phyloP scores from a whole-genome alignment of 1,140 invertebrate species.

The Tetramorium parvispinum region DNA sequence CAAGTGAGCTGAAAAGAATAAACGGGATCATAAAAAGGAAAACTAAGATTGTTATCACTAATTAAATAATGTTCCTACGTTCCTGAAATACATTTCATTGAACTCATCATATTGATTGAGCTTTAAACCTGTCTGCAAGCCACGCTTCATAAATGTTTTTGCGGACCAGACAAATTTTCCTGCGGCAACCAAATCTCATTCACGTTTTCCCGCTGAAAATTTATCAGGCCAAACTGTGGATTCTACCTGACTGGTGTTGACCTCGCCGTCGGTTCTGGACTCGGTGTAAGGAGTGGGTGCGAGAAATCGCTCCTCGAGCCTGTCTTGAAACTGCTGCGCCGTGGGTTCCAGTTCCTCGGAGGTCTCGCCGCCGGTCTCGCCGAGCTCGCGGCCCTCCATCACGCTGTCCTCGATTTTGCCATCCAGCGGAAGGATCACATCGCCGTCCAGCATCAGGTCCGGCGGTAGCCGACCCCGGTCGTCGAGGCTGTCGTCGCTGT shows the following conservation, averaged over 20 bases:
- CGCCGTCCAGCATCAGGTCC: conserved; percentile 81
- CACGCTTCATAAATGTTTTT: neutral
- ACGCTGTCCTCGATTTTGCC: conserved; percentile 83
- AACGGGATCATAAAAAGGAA: neutral
- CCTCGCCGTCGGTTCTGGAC: conserved; percentile 88
- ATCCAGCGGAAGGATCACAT: conserved; percentile 83
- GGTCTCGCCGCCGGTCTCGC: conserved; percentile 77
- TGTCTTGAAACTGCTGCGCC: conserved; percentile 85
- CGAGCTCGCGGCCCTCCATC: conserved; percentile 83
- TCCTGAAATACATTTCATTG: too few relatives aligned
- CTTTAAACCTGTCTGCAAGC: too few relatives aligned
- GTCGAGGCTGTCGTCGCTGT: conserved; percentile 85
- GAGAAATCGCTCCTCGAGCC: conserved; percentile 86
- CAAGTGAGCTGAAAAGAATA: neutral
- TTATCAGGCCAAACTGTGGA: neutral
- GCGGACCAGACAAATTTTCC: neutral
- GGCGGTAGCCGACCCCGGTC: conserved; percentile 77
- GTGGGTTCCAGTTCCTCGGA: conserved; percentile 82
- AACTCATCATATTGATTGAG: too few relatives aligned
- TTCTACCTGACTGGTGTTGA: conserved; percentile 88
- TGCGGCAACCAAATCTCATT: neutral
- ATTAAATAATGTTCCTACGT: neutral
- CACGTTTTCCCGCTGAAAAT: neutral
- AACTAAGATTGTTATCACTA: neutral
- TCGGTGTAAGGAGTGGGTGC: conserved; percentile 86